Evolutionary conservation across 64 coral and sea anemone genomes (phyloP).

Genomic region (Montipora efflorescens): DNA sequence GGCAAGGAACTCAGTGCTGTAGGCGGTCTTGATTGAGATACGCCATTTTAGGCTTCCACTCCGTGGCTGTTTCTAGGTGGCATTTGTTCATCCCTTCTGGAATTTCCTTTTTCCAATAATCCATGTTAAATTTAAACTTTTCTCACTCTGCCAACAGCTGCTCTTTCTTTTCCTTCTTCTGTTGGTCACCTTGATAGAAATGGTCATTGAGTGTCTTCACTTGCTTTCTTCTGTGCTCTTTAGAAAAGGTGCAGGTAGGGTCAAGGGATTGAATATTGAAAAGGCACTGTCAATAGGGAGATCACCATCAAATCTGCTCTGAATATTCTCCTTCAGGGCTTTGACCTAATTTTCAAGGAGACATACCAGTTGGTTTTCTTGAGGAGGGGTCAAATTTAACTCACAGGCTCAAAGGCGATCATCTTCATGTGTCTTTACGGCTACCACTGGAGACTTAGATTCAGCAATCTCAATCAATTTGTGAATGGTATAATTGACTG

Average conservation of each 20-base stretch:
- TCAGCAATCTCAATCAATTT: background rate
- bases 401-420: background rate
- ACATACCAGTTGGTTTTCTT: background rate
- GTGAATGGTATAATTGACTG: background rate
- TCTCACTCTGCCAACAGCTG: slow-evolving; percentile 52
- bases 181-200: background rate
- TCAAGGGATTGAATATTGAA: background rate
- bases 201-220: slow-evolving; percentile 37
- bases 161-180: slow-evolving; percentile 8
- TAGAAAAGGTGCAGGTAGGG: slow-evolving; percentile 34
- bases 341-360: slow-evolving; percentile 29
- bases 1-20: background rate
- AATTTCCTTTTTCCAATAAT: slow-evolving; percentile 27
- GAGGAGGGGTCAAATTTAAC: background rate
- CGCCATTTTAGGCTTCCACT: no score
- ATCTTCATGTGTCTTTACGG: background rate
- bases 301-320: slow-evolving; percentile 3
- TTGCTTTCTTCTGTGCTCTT: slow-evolving; percentile 45
- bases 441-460: background rate
- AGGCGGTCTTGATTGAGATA: no score
- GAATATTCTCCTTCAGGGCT: slow-evolving; percentile 45
- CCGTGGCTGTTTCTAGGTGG: background rate
- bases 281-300: background rate
- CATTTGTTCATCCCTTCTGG: slow-evolving; percentile 46
- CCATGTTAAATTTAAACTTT: slow-evolving; percentile 38